Evolutionary conservation across 2,113 vertebrate genomes (phyloP).

Genomic region (Eudyptes chrysolophus): DNA sequence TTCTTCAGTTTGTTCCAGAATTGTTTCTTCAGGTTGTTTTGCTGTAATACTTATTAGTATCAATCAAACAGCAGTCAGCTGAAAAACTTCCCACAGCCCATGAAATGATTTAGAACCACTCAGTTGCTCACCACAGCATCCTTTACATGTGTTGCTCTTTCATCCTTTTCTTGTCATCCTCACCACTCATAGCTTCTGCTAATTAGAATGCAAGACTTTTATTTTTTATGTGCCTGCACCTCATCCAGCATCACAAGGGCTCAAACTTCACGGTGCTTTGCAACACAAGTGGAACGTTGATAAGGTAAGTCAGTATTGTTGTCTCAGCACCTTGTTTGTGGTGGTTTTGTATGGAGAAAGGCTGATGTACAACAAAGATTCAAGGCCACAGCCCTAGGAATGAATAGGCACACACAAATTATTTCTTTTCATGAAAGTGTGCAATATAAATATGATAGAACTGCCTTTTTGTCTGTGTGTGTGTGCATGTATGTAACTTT

Average conservation of each 20-base stretch:
- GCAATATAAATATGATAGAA: background rate
- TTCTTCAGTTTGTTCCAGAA: background rate
- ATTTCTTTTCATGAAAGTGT: background rate
- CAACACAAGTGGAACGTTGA: background rate
- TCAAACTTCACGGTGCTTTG: background rate
- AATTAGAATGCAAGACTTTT: background rate
- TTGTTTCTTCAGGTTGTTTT: constrained; percentile 1
- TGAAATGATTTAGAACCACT: background rate
- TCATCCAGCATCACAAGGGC: background rate
- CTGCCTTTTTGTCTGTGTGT: too few species aligned
- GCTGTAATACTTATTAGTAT: background rate
- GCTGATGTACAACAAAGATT: background rate
- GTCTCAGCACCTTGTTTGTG: background rate
- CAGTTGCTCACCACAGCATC: background rate
- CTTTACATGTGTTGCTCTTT: background rate
- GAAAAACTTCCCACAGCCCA: background rate
- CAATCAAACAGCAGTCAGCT: background rate
- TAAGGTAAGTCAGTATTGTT: background rate
- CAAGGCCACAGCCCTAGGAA: background rate
- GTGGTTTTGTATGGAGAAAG: background rate
- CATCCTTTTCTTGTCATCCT: background rate
- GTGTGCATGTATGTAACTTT: background rate
- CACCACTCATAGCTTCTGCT: background rate
- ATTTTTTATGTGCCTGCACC: background rate
- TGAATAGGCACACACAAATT: background rate